These are phyloP conservation scores for Crocodylus rhombifer DNA, from an alignment of 2,797 vertebrate genomes.

Conservation along the genomic window DNA sequence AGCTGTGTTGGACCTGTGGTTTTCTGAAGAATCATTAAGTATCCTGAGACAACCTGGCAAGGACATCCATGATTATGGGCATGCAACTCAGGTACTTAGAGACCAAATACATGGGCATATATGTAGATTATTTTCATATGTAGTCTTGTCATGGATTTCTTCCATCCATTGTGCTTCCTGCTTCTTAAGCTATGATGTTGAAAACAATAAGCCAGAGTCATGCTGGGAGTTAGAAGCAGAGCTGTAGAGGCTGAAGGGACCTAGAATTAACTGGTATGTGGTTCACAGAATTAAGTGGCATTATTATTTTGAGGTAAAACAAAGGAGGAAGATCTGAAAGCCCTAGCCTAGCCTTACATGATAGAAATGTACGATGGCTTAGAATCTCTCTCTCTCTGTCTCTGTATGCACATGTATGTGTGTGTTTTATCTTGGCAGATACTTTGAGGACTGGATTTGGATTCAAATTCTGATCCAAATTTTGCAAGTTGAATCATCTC, in stretches of 20 bases:
- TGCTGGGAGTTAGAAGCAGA: accelerated
- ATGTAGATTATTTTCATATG: not conserved
- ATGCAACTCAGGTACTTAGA: not conserved
- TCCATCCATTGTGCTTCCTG: not conserved
- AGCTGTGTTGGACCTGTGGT: not conserved
- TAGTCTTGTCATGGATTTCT: not conserved
- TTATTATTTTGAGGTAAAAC: not conserved
- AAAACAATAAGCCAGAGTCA: accelerated
- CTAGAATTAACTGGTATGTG: not conserved
- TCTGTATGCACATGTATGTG: not conserved
- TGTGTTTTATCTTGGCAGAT: not conserved
- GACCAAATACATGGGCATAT: not conserved
- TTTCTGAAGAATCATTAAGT: not conserved
- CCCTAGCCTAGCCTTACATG: not conserved
- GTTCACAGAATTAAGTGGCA: not conserved
- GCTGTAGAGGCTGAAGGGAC: accelerated
- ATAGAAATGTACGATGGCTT: not conserved
- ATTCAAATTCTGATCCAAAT: not conserved
- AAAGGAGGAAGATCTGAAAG: not conserved
- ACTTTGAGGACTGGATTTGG: not conserved
- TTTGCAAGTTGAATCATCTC: not conserved
- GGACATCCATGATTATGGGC: not conserved
- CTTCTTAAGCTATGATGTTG: not conserved
- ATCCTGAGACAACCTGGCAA: not conserved
- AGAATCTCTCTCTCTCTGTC: no score